phyloP scores from a whole-genome alignment of 2,797 vertebrate genomes.

The Selene dorsalis region DNA sequence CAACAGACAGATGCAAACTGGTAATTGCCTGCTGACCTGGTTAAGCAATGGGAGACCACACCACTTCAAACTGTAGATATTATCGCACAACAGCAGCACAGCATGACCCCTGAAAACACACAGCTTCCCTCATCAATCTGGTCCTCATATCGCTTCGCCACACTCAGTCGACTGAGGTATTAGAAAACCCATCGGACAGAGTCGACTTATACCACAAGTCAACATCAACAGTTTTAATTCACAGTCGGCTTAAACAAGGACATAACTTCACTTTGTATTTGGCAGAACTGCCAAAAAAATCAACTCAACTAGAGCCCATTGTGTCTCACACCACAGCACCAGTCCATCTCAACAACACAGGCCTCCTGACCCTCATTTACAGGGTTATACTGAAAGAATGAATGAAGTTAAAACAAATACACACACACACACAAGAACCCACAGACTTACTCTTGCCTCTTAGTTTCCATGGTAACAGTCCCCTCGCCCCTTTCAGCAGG shows the following conservation, averaged over 20 bases:
- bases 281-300: conserved; percentile 1
- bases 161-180: conserved; percentile 19
- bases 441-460: conserved; percentile 63
- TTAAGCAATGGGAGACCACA: conserved; percentile 71
- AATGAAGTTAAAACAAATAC: conserved; percentile 27
- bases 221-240: conserved; percentile 34
- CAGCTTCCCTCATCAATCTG: conserved; percentile 37
- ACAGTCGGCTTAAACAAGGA: background rate
- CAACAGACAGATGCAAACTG: conserved; percentile 43
- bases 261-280: conserved; percentile 6
- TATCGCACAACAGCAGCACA: conserved; percentile 30
- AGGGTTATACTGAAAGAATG: conserved; percentile 14
- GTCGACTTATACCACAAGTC: conserved; percentile 6
- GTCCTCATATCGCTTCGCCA: background rate
- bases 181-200: background rate
- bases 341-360: background rate
- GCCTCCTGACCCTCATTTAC: background rate
- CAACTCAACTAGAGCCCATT: conserved; percentile 13
- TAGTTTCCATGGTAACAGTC: conserved; percentile 69
- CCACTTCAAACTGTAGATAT: conserved; percentile 34
- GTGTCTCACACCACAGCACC: background rate
- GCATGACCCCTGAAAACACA: conserved; percentile 37
- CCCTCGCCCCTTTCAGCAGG: conserved; percentile 67
- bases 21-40: conserved; percentile 69
- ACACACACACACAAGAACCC: conserved; percentile 11